A percentile compares a stretch with the other conserved stretches of the same genome.
These are phyloP conservation scores for Brachionus calyciflorus DNA, from an alignment of 1,140 invertebrate species.

Conservation along the genomic window DNA sequence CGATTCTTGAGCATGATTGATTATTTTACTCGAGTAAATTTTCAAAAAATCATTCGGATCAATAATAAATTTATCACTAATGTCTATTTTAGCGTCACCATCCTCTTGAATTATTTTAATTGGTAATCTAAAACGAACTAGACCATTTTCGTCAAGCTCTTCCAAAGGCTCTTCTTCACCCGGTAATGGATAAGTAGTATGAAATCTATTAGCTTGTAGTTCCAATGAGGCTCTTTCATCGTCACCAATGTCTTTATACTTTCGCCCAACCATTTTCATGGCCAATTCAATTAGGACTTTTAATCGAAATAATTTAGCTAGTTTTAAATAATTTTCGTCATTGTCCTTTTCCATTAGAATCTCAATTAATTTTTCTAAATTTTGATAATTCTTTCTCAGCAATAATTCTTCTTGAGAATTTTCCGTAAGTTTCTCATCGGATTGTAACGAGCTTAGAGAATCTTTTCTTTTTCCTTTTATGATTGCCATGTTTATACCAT, in stretches of 20 bases:
- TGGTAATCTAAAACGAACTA: not conserved
- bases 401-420: not conserved
- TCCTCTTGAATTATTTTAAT: conserved; percentile 40
- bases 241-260: conserved; percentile 23
- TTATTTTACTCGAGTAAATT: conserved; percentile 29
- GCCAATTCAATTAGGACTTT: conserved; percentile 44
- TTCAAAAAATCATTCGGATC: conserved; percentile 36
- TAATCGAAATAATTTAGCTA: conserved; percentile 19
- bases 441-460: not conserved
- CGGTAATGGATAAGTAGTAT: conserved; percentile 38
- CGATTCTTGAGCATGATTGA: conserved; percentile 18
- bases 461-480: conserved; percentile 5
- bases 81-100: not conserved
- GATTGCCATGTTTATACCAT: conserved; percentile 39
- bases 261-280: conserved; percentile 42
- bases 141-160: conserved; percentile 26
- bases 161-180: conserved; percentile 16
- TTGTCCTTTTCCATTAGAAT: not conserved
- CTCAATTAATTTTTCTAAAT: conserved; percentile 20
- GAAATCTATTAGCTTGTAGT: conserved; percentile 33
- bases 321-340: conserved; percentile 24
- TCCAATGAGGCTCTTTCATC: conserved; percentile 30
- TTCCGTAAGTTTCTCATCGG: not conserved
- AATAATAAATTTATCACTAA: conserved; percentile 21
- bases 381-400: conserved; percentile 39